Evolutionary conservation across 2,113 vertebrate genomes (phyloP), one percentile per base, ranked within the genome.

Genomic region (Dasyurus viverrinus): DNA sequence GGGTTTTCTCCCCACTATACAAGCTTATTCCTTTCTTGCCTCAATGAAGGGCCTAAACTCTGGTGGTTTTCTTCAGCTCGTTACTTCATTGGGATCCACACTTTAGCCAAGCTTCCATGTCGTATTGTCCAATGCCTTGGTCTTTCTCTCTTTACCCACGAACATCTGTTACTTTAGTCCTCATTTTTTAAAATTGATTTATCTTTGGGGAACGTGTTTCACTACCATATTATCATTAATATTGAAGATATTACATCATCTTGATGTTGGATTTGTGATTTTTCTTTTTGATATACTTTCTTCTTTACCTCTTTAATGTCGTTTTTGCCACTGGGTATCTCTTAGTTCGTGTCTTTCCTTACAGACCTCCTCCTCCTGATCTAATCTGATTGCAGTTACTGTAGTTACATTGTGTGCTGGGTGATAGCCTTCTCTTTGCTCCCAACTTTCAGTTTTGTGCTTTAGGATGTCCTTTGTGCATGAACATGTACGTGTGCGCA

Each of bases 151-250:
- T 89, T 92, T 92, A 30, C 52, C 23, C 52, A 16, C 52, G 14
- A 60, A 92, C 52, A 30, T 89, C 53, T 60, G 57, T 60, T 94
- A 91, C 42, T 92, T 89, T 89, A 91, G 60, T 89, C 92, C 46
- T 52, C 84, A 52, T 11, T 57, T n/a, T 27, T 57, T 60, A 30
- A 30, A 14, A 60, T 60, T 30, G 11, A 7, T n/a, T 76, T 76
- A 16, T n/a, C 4, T 76, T 76, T n/a, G n/a, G 36, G 36, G 91
- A 90, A 53, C 84, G 36, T 90, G 6, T 90, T 47, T 8, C 46
- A 42, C 52, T 54, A 53, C n/a, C 94, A 60, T n/a, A 57, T 92
- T 90, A 60, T 27, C 84, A 90, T 46, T 25, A 92, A 89, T 91
- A 16, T 94, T 93, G 52, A 93, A 50, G 90, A 57, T 55, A 55